Evolutionary conservation across 2,888 invertebrate species (phyloP).

Genomic region (Mythimna albipuncta): DNA sequence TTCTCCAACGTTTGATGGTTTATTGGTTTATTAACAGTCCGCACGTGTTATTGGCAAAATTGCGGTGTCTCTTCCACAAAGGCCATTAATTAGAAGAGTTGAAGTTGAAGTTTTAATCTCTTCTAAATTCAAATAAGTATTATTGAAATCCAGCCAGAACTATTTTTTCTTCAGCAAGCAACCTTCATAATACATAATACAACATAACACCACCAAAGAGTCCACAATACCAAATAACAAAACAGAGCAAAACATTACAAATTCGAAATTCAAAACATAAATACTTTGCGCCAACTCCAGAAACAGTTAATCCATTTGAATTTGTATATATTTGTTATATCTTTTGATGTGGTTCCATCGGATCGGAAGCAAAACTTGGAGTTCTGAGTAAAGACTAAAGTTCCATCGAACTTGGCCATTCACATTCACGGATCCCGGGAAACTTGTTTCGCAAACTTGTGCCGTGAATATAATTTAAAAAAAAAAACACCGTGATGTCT

Average conservation of each 20-base stretch:
- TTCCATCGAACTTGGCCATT: conserved; percentile 73
- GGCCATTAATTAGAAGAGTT: too few relatives aligned
- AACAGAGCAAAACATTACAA: conserved; percentile 45
- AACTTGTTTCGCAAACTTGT: conserved; percentile 69
- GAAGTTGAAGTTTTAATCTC: too few relatives aligned
- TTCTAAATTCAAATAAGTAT: too few relatives aligned
- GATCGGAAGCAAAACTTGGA: conserved; percentile 66
- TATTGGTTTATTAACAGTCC: too few relatives aligned
- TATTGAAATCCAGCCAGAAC: too few relatives aligned
- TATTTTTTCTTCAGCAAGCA: too few relatives aligned
- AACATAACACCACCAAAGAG: neutral
- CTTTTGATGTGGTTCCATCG: conserved; percentile 71
- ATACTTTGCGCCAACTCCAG: conserved; percentile 46
- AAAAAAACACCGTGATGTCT: conserved; percentile 49
- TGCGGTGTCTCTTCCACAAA: too few relatives aligned
- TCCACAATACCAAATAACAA: conserved; percentile 23
- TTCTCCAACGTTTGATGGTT: too few relatives aligned
- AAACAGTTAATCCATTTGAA: conserved; percentile 62
- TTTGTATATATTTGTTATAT: conserved; percentile 64
- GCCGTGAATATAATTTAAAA: conserved; percentile 72
- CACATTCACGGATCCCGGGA: conserved; percentile 64
- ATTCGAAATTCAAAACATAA: conserved; percentile 51
- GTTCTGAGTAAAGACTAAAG: conserved; percentile 71
- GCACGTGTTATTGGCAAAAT: too few relatives aligned
- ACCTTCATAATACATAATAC: too few relatives aligned